phyloP scores from a whole-genome alignment of 2,888 invertebrate genomes.

The Sarcophaga subvicina region DNA sequence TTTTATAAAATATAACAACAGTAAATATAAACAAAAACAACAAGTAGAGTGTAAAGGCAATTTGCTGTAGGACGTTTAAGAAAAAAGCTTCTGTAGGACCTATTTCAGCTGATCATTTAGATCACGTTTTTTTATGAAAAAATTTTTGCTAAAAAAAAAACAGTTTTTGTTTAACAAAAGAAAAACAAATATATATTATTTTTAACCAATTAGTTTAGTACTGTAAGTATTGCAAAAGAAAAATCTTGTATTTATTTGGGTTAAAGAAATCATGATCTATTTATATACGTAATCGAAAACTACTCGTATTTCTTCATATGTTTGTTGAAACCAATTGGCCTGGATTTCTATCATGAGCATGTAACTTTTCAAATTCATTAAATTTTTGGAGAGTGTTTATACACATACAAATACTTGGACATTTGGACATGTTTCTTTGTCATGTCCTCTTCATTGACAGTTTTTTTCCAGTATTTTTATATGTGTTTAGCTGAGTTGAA shows the following conservation, averaged over 20 bases:
- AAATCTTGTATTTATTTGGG: constrained; percentile 36
- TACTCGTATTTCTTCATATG: not conserved
- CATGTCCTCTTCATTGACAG: constrained; percentile 68
- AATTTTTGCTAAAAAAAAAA: not conserved
- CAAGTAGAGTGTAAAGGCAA: constrained; percentile 52
- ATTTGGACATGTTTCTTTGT: constrained; percentile 51
- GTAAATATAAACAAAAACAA: constrained; percentile 11
- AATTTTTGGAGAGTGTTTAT: not conserved
- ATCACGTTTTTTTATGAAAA: constrained; percentile 51
- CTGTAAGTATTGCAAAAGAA: constrained; percentile 28
- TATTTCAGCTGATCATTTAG: constrained; percentile 35
- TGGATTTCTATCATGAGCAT: not conserved
- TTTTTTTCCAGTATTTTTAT: constrained; percentile 21
- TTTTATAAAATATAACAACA: too few relatives aligned
- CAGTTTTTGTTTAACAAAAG: not conserved
- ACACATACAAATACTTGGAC: not conserved
- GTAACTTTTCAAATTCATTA: constrained; percentile 45
- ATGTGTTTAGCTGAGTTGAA: not conserved
- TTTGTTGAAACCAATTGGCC: not conserved
- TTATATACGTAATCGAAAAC: not conserved
- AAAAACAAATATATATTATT: constrained; percentile 21
- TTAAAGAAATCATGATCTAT: constrained; percentile 55
- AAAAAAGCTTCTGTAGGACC: constrained; percentile 59
- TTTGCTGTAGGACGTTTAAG: constrained; percentile 55
- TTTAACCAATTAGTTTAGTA: constrained; percentile 60